Evolutionary conservation across 2,113 vertebrate genomes (phyloP), one percentile per base, ranked within the genome.

Genomic region (Zosterops borbonicus): DNA sequence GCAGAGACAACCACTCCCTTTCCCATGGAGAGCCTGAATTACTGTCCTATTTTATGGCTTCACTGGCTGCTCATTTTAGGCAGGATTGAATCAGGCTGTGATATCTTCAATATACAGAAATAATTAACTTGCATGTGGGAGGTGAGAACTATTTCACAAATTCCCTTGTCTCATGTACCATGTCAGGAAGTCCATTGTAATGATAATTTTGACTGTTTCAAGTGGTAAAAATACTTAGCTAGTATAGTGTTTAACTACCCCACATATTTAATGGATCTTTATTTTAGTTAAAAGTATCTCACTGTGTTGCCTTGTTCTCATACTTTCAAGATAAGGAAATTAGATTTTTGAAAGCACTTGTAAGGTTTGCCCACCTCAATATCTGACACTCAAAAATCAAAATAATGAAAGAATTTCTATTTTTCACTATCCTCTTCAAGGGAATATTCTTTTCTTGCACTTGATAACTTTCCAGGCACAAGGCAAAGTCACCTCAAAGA

Each of bases 1-100:
- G 8, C 6, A 11, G 25, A 64, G 44, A 35, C 6, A 42, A 12
- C 35, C 0, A 0, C 8, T 58, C 5, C 5, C 7, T 19, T 65
- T 18, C 14, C 37, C 21, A 27, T 4, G 23, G 8, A 63, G 15
- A 42, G 6, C 27, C 24, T 50, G 27, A 50, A 29, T 69, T 19
- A 23, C 16, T 44, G 52, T 12, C 5, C 11, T 73, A 2, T 29
- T 80, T 60, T 44, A 44, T 49, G 7, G 47, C 33, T 53, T 59
- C 35, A 33, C 7, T 33, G 28, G 14, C 25, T 77, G 35, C 10
- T 46, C 31, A 44, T 69, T 88, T 69, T 33, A 47, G 17, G 33
- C 28, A 73, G 17, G 14, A 76, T 27, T 83, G 44, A 91, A 68
- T 64, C 35, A 68, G 23, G 15, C 18, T 46, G 6, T 42, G 13